A percentile compares a stretch with the other conserved stretches of the same genome.
phyloP scores from a whole-genome alignment of 2,797 vertebrate species.

The Sebastes iracundus region DNA sequence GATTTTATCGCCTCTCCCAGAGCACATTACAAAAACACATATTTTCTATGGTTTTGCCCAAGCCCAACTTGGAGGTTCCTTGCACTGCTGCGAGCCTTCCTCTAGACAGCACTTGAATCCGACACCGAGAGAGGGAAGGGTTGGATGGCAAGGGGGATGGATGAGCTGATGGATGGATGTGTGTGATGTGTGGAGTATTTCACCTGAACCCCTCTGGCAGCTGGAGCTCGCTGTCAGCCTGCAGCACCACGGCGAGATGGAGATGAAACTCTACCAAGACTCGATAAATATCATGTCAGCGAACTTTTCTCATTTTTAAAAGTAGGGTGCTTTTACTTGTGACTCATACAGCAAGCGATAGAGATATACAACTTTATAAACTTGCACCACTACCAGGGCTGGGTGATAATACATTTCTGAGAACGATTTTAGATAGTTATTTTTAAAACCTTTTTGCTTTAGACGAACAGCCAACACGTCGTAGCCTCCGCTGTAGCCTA shows the following conservation, averaged over 20 bases:
- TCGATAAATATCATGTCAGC: constrained; percentile 18
- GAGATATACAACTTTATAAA: constrained; percentile 17
- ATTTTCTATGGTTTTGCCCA: constrained; percentile 60
- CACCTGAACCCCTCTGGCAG: constrained; percentile 46
- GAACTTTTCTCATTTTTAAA: constrained; percentile 40
- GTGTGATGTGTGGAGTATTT: constrained; percentile 52
- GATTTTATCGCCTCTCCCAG: constrained; percentile 54
- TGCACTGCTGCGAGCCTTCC: constrained; percentile 41
- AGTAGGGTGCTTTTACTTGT: constrained; percentile 1
- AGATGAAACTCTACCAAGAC: constrained; percentile 30
- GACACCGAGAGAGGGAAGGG: constrained; percentile 27
- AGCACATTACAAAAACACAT: constrained; percentile 54
- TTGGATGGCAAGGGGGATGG: constrained; percentile 20
- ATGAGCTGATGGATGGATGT: constrained; percentile 43
- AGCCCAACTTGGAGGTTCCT: constrained; percentile 24
- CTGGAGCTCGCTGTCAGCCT: constrained; percentile 49
- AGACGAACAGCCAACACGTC: background rate
- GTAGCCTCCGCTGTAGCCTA: background rate
- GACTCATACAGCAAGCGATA: constrained; percentile 17
- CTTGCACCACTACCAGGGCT: background rate
- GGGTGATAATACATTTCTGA: background rate
- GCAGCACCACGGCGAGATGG: constrained; percentile 11
- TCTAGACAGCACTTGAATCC: constrained; percentile 45
- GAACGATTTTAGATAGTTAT: background rate
- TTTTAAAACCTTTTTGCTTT: background rate